These are phyloP conservation scores for Agonopterix arenella DNA, from an alignment of 2,888 invertebrate species.

Conservation along the genomic window DNA sequence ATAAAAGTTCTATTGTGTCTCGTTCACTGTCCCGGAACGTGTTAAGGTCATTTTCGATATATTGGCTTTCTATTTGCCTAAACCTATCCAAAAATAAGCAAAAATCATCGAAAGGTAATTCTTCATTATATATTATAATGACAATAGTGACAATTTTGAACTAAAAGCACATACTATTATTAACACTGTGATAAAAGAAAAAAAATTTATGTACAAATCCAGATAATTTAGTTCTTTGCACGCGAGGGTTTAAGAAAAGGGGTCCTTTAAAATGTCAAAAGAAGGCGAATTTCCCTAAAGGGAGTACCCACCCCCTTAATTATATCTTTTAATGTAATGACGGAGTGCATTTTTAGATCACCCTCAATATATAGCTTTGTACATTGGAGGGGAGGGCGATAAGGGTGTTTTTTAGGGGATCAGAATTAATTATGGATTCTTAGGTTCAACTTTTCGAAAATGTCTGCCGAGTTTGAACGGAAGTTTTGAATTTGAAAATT, in stretches of 20 bases:
- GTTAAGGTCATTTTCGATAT: no score
- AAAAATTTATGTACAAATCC: no score
- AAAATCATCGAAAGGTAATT: no score
- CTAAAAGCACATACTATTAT: no score
- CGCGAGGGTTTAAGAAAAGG: constrained; percentile 54
- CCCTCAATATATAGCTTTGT: constrained; percentile 37
- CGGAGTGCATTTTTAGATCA: constrained; percentile 70
- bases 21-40: no score
- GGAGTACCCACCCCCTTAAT: constrained; percentile 63
- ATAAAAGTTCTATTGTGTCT: no score
- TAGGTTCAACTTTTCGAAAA: constrained; percentile 24
- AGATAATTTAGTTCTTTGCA: not conserved
- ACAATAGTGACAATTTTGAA: no score
- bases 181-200: no score
- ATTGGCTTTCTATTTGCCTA: no score
- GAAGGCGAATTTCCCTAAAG: constrained; percentile 66
- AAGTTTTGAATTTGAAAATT: no score
- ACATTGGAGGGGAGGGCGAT: constrained; percentile 23
- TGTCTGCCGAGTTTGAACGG: not conserved
- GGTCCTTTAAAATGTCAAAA: constrained; percentile 72
- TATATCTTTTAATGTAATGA: constrained; percentile 75
- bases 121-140: no score
- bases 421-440: constrained; percentile 27
- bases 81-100: no score
- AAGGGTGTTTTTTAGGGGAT: constrained; percentile 19